Evolutionary conservation across 2,797 vertebrate genomes (phyloP), one percentile per base, ranked within the genome.

Genomic region (Acropternis orthonyx): DNA sequence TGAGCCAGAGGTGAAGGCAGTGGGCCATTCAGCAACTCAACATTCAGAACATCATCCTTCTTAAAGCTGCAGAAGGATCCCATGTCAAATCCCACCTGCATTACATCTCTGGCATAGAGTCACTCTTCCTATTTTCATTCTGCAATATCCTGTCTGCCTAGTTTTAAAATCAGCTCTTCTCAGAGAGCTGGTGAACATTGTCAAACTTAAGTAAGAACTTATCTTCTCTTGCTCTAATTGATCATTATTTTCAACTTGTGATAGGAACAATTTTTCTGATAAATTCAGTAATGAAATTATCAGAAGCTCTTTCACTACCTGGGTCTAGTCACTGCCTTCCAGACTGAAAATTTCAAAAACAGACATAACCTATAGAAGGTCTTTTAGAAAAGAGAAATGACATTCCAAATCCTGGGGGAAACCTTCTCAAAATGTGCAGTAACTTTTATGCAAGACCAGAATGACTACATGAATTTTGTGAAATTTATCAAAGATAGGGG

Each of bases 71-170:
- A 54, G 21, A 43, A 36, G 30, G 34, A 39, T 59, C 24, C 55
- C 3, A 0, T 3, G 7, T 51, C 37, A 72, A 74, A 84, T 77
- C 23, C 41, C 46, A 66, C 19, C 61, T 23, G 4, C 2, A 0
- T 43, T 61, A 24, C 19, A 76, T 63, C 61, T 73, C 51, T 3
- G 2, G 14, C 4, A 3, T 15, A 30, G 0, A 0, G 63, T 32
- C 24, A 8, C 18, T 8, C 34, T 56, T 65, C 27, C 72, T 85
- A 17, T 77, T 24, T 71, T 80, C 4, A 2, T 48, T 86, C 62
- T 39, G 41, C 44, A 61, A 3, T 67, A 37, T 22, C 52, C 15
- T 39, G 23, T 68, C 54, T 75, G 28, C 20, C 49, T 88, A 9
- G 16, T 28, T 75, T 68, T 78, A n/a, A 72, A 90, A 86, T 66